Evolutionary conservation across 2,888 invertebrate genomes (phyloP), one percentile per base, ranked within the genome.

Genomic region (Lomographa bimaculata): DNA sequence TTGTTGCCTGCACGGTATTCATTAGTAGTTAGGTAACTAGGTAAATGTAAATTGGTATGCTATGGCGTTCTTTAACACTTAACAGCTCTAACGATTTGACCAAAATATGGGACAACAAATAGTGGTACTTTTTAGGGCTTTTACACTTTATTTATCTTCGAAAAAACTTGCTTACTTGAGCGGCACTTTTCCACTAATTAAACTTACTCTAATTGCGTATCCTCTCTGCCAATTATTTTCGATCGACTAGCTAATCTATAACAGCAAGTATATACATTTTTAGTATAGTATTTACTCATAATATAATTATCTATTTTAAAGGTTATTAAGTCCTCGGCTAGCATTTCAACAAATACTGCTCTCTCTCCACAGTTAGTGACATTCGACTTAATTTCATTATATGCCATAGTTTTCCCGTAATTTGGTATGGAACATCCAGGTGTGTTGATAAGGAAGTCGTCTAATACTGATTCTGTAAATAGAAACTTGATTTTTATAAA

Each of bases 371-470:
- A 81, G 0, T 50, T 41, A 9, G 39, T 36, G 1, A 60, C 52
- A 2, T 11, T 7, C 10, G 52, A 20, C 3, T 36, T 29, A 0
- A 50, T 27, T 43, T 62, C 60, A 21, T 45, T 53, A 35, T 67
- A 66, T 33, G 52, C 36, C 9, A 70, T 39, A 7, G 54, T 64
- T 45, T 65, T 71, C 10, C 47, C 50, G 44, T 72, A 79, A 42
- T 79, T 72, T 16, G 79, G 80, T 50, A 80, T 79, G 8, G 42
- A 46, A 41, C 80, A 81, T 11, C 79, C 78, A 12, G 65, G 57
- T 7, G 80, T 80, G 25, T 74, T 61, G 21, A 81, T 60, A 18
- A 80, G 48, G 18, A 50, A 74, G 5, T 62, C 54, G 38, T 64
- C 58, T 4, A n/a, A n/a, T n/a, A n/a, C n/a, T n/a, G n/a, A n/a